phyloP scores from a whole-genome alignment of 2,888 invertebrate species.

The Drosophila suboccidentalis region DNA sequence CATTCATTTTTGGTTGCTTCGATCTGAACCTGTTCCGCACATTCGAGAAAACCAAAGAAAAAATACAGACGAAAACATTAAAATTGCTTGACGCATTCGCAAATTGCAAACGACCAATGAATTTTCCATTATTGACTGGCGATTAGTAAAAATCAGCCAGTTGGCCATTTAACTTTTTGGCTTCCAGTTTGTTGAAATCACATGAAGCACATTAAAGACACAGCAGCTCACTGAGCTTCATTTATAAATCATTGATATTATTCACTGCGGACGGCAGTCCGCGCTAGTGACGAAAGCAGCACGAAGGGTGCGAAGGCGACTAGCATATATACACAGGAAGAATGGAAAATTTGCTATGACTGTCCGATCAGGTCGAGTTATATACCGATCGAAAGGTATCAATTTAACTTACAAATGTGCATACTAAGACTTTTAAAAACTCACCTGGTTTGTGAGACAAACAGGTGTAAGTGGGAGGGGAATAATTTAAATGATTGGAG shows the following conservation, averaged over 20 bases:
- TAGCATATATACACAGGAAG: no score
- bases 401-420: no score
- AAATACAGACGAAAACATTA: conserved; percentile 6
- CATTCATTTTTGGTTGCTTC: not conserved
- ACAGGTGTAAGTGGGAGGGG: no score
- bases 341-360: no score
- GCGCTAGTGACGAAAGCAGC: no score
- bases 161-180: not conserved
- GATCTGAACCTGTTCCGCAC: conserved; percentile 4
- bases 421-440: no score
- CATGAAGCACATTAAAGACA: conserved; percentile 6
- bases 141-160: not conserved
- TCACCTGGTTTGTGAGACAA: no score
- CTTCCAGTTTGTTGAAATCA: conserved; percentile 16
- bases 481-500: no score
- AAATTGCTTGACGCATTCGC: conserved; percentile 28
- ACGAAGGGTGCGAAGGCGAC: no score
- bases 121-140: conserved; percentile 26
- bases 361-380: no score
- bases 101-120: conserved; percentile 35
- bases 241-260: conserved; percentile 17
- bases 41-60: not conserved
- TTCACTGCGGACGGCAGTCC: no score
- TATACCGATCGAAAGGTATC: no score
- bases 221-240: conserved; percentile 17